Base-by-base conservation (phyloP, 2,113 vertebrate species). In the Ginglymostoma cirratum region DNA sequence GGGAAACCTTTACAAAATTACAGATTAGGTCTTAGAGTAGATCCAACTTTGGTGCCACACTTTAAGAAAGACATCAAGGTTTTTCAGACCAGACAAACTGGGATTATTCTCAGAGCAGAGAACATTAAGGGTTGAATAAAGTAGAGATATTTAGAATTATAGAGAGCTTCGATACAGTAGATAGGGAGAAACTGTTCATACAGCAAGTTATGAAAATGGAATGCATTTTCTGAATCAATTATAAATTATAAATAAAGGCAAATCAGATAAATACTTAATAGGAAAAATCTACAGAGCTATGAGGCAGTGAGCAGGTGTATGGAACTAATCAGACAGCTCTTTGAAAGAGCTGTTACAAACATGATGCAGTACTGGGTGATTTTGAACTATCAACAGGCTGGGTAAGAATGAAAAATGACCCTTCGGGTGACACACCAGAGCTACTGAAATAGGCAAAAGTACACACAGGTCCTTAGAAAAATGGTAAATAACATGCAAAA, bases 31-130 rank as follows among this genome's bases (percentile, higher is more conserved):
- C 30, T 34, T 12, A 34, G 10, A 30, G 3, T 52, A 42, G 52
- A 24, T 76, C 30, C 6, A 87, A 83, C n/a, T 83, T 23, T 45
- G 42, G 85, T 24, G 30, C 21, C 21, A 45, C 38, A 19, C 42
- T 85, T 45, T 23, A 48, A 27, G 72, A 52, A 87, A 0, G 10
- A 52, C 23, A 21, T 48, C 85, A 8, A 87, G 30, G 30, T 10
- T 10, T 76, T 8, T 61, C 55, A 61, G 66, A 67, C 17, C 3
- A 67, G 66, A 67, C 2, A 67, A 67, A 21, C 67, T 69, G 67
- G 66, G 67, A 69, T 19, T 69, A 69, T 69, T 69, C 67, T 69
- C 67, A 69, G 67, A 27, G 45, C 45, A 96, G 61, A 96, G 61
- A 61, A 70, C 27, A 27, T 76, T 66, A 38, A 45, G 48, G 48